Conservation (phyloP, 2,888 invertebrate species). For the Molorchus minor region DNA sequence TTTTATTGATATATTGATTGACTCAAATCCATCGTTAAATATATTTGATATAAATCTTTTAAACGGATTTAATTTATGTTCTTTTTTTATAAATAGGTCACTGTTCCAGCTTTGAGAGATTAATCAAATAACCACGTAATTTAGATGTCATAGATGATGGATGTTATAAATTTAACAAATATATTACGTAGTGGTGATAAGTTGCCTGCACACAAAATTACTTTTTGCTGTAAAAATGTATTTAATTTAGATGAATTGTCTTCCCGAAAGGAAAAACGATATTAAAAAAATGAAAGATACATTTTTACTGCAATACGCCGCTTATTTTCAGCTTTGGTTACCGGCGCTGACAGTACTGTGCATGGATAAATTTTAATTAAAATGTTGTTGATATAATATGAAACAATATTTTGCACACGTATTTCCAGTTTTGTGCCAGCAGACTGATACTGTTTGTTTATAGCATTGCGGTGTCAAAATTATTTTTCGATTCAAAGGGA, state of each 20-base stretch:
- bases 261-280: not conserved
- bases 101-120: slow-evolving; percentile 31
- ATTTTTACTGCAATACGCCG: slow-evolving; percentile 48
- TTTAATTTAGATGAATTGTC: not conserved
- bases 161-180: slow-evolving; percentile 43
- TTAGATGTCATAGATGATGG: slow-evolving; percentile 49
- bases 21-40: too few relatives aligned
- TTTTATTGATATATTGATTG: too few relatives aligned
- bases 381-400: slow-evolving; percentile 23
- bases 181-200: slow-evolving; percentile 47
- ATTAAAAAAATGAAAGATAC: slow-evolving; percentile 5
- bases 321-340: slow-evolving; percentile 47
- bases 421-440: too few relatives aligned
- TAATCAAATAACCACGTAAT: slow-evolving; percentile 35
- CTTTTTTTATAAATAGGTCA: slow-evolving; percentile 34
- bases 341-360: slow-evolving; percentile 32
- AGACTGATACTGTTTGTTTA: too few relatives aligned
- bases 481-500: too few relatives aligned
- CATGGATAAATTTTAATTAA: slow-evolving; percentile 37
- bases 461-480: too few relatives aligned
- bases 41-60: too few relatives aligned
- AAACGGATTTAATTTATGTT: not conserved
- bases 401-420: slow-evolving; percentile 24
- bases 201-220: slow-evolving; percentile 47
- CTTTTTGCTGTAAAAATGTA: slow-evolving; percentile 40